Evolutionary conservation across 2,888 invertebrate genomes (phyloP).

Genomic region (Nysson spinosus): DNA sequence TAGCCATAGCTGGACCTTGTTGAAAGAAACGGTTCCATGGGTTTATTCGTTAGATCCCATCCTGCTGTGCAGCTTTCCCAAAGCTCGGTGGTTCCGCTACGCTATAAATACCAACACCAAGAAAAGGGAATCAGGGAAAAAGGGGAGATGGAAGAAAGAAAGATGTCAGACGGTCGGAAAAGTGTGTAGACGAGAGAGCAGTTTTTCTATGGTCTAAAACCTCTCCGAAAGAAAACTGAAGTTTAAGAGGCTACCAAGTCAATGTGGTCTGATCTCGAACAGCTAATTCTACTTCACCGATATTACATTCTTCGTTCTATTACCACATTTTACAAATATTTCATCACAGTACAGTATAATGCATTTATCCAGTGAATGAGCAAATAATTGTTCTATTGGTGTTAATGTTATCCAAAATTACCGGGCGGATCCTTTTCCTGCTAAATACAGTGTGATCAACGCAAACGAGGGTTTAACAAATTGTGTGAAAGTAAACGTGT

Average conservation of each 20-base stretch:
- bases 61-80: constrained; percentile 62
- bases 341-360: no score
- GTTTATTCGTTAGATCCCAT: constrained; percentile 62
- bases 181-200: constrained; percentile 35
- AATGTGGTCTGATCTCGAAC: constrained; percentile 9
- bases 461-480: no score
- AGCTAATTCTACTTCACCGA: constrained; percentile 62
- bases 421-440: no score
- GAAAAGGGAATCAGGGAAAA: constrained; percentile 7
- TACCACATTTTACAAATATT: no score
- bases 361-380: no score
- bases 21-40: constrained; percentile 60
- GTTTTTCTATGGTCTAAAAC: constrained; percentile 26
- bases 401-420: no score
- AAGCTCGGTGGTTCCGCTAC: constrained; percentile 54
- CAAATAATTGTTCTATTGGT: no score
- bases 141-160: constrained; percentile 30
- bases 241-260: constrained; percentile 52
- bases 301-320: neutral
- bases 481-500: no score
- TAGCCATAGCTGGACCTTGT: constrained; percentile 36
- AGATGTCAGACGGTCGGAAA: constrained; percentile 41
- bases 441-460: no score
- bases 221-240: constrained; percentile 46
- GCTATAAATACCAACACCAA: constrained; percentile 69